These are phyloP conservation scores for Heliconius charithonia DNA, from an alignment of 2,888 invertebrate species.

Conservation along the genomic window DNA sequence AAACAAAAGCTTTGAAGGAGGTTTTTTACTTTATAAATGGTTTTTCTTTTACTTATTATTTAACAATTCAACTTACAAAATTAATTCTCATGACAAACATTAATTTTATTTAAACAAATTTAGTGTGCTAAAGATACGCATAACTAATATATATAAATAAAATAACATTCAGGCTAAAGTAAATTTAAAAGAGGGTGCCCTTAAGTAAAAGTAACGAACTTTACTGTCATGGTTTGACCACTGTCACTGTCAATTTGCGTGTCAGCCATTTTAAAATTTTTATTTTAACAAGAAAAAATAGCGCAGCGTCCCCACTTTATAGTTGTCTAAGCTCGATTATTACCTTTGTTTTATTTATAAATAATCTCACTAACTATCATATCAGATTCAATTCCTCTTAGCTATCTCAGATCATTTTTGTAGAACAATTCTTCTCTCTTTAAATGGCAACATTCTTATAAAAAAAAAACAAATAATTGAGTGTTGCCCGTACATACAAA, in stretches of 20 bases:
- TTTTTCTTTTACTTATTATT: background rate
- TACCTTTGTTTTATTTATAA: constrained; percentile 30
- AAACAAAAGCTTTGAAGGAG: background rate
- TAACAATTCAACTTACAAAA: background rate
- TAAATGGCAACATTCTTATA: constrained; percentile 29
- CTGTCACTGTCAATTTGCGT: constrained; percentile 43
- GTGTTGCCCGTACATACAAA: constrained; percentile 19
- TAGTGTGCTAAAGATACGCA: background rate
- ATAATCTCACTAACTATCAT: constrained; percentile 25
- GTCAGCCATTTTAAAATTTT: constrained; percentile 44
- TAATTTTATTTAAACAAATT: background rate
- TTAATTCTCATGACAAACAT: background rate
- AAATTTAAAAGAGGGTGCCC: constrained; percentile 15
- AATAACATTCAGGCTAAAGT: constrained; percentile 1
- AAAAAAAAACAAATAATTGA: background rate
- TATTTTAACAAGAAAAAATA: constrained; percentile 47
- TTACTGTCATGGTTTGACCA: constrained; percentile 52
- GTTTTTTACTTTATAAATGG: background rate
- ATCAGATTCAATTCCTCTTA: constrained; percentile 17
- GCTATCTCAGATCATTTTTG: constrained; percentile 14
- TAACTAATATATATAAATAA: constrained; percentile 18
- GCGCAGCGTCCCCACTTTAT: constrained; percentile 43
- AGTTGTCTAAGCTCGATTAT: constrained; percentile 37
- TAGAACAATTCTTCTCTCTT: constrained; percentile 18
- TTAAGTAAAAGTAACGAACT: constrained; percentile 43